Evolutionary conservation across 2,888 invertebrate genomes (phyloP), one percentile per base, ranked within the genome.

Genomic region (Caenorhabditis sinica): DNA sequence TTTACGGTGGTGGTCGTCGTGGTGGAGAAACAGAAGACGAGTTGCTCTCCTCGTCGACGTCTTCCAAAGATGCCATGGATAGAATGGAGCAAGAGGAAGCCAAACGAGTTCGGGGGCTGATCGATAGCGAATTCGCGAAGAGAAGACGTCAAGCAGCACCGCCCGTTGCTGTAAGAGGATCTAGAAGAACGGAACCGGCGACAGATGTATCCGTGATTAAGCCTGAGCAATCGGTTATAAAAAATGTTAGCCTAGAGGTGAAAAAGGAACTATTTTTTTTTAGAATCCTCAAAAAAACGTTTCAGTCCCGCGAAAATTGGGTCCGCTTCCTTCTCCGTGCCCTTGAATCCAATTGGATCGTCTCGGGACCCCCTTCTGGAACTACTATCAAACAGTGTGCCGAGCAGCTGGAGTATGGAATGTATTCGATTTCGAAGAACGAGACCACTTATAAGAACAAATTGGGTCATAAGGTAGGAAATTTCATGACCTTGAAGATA

Each of bases 61-160:
- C 82, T 1, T 80, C 86, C 17, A 84, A 65, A 28, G 87, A 86
- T 60, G 88, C 83, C 30, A 72, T 83, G 60, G 88, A 89, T 20
- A 61, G 87, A 15, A 66, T 85, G 43, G 84, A 89, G 58, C 53
- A 83, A 28, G 87, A 86, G 17, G 97, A 90, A 97, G 83, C 84
- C 20, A 66, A 61, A 25, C 53, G 87, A 63, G 58, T 86, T 1
- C 53, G 84, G 4, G 72, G 65, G 11, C 28, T 88, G 13, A 69
- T 89, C 13, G 30, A 68, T 15, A 45, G 56, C 1, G 89, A 89
- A 65, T 88, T 89, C 17, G 87, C 85, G 25, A 86, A 83, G 65
- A n/a, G 88, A 40, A 56, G 88, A 74, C 49, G 51, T 4, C 36
- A 33, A 9, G 66, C 49, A 2, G 17, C 73, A 0, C 17, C 76